Evolutionary conservation across 2,113 vertebrate genomes (phyloP).

Genomic region (Ascaphus truei): DNA sequence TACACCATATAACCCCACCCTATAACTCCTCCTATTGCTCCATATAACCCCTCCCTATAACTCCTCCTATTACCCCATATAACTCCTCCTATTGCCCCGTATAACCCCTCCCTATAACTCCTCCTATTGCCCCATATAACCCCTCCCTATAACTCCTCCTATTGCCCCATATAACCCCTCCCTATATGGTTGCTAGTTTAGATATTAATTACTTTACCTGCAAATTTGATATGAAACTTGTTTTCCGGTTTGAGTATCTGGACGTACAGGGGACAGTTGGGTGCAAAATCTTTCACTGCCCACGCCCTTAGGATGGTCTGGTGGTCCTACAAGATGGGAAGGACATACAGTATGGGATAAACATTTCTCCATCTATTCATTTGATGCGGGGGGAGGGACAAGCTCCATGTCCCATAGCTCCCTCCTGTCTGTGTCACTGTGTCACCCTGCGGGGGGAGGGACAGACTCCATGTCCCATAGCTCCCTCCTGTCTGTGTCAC

Average conservation of each 20-base stretch:
- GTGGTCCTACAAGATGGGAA: slow-evolving; percentile 63
- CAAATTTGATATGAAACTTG: slow-evolving; percentile 77
- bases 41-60: neutral
- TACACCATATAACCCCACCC: neutral
- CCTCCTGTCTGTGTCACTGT: too few relatives aligned
- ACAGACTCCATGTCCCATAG: too few relatives aligned
- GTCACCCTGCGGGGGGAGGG: too few relatives aligned
- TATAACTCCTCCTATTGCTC: neutral
- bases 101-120: neutral
- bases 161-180: neutral
- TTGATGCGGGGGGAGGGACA: too few relatives aligned
- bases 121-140: neutral
- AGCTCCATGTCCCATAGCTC: too few relatives aligned
- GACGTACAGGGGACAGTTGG: slow-evolving; percentile 76
- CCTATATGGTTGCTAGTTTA: neutral
- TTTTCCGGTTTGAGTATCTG: slow-evolving; percentile 58
- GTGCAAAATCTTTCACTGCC: slow-evolving; percentile 48
- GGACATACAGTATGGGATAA: neutral
- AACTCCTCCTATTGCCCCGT: neutral
- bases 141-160: neutral
- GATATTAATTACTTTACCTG: slow-evolving; percentile 53
- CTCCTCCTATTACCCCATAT: neutral
- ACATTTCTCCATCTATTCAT: too few relatives aligned
- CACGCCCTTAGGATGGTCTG: slow-evolving; percentile 78
- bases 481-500: too few relatives aligned